phyloP scores from a whole-genome alignment of 2,888 invertebrate genomes.

The Meteorus cinctellus region DNA sequence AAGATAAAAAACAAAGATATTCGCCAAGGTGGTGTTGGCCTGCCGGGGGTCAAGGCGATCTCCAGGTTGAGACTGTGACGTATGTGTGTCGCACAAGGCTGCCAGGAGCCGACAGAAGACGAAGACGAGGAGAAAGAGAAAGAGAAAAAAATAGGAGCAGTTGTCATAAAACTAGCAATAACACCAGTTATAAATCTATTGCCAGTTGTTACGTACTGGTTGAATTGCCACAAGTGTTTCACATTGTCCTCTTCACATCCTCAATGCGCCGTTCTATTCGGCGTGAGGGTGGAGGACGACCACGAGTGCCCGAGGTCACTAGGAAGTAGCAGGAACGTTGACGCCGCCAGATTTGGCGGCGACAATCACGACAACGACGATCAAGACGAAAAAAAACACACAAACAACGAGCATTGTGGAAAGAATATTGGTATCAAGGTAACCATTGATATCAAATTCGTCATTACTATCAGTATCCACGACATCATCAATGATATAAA shows the following conservation, averaged over 20 bases:
- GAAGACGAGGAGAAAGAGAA: background rate
- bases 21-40: slow-evolving; percentile 25
- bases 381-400: slow-evolving; percentile 16
- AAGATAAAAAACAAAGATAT: slow-evolving; percentile 20
- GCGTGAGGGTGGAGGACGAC: slow-evolving; percentile 42
- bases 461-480: slow-evolving; percentile 29
- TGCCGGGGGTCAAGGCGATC: slow-evolving; percentile 58
- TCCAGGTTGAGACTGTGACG: slow-evolving; percentile 59
- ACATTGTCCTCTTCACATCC: slow-evolving; percentile 40
- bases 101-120: slow-evolving; percentile 53
- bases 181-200: slow-evolving; percentile 26
- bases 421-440: slow-evolving; percentile 5
- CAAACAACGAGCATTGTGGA: slow-evolving; percentile 34
- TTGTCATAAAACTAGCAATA: background rate
- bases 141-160: background rate
- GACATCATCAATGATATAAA: slow-evolving; percentile 42
- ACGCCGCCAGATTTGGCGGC: slow-evolving; percentile 42
- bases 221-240: slow-evolving; percentile 23
- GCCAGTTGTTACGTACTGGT: slow-evolving; percentile 22
- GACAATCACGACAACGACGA: slow-evolving; percentile 33
- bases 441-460: slow-evolving; percentile 22
- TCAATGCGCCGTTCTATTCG: slow-evolving; percentile 50
- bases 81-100: slow-evolving; percentile 69
- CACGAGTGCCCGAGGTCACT: slow-evolving; percentile 38
- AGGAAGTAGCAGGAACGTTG: slow-evolving; percentile 38